Conservation (phyloP, 1,140 invertebrate genomes). For the Dendrolimus kikuchii region DNA sequence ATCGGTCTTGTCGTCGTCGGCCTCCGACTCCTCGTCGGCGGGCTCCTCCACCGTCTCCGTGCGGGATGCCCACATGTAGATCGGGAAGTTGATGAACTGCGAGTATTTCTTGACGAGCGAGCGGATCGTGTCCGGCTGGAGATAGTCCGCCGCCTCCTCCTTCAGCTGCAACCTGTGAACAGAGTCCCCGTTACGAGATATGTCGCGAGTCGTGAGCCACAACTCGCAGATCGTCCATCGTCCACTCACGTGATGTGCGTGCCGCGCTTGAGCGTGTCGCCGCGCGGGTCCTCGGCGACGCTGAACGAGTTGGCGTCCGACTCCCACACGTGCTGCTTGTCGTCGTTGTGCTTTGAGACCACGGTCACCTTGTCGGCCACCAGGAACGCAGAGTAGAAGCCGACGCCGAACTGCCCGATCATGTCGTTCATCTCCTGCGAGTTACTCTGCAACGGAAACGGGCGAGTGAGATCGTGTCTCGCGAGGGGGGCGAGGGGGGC, state of each 20-base stretch:
- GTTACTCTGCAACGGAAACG: conserved; percentile 17
- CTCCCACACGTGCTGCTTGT: conserved; percentile 98
- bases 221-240: too few relatives aligned
- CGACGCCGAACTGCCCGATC: conserved; percentile 98
- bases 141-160: conserved; percentile 96
- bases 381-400: conserved; percentile 98
- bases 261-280: conserved; percentile 91
- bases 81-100: conserved; percentile 99
- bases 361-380: conserved; percentile 94
- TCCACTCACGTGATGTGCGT: conserved; percentile 77
- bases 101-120: conserved; percentile 97
- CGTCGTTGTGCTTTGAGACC: conserved; percentile 96
- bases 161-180: conserved; percentile 88
- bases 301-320: conserved; percentile 92
- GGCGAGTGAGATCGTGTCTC: too few relatives aligned
- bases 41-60: conserved; percentile 91
- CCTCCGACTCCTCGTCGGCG: conserved; percentile 69
- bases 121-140: conserved; percentile 93
- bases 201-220: too few relatives aligned
- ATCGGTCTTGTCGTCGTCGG: conserved; percentile 74
- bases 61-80: conserved; percentile 96
- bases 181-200: neutral
- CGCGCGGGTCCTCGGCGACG: conserved; percentile 95
- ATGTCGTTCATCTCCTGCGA: conserved; percentile 74
- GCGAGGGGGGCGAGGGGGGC: too few relatives aligned